Base-by-base conservation (phyloP, 2,113 vertebrate genomes). In the Poeciliopsis prolifica region DNA sequence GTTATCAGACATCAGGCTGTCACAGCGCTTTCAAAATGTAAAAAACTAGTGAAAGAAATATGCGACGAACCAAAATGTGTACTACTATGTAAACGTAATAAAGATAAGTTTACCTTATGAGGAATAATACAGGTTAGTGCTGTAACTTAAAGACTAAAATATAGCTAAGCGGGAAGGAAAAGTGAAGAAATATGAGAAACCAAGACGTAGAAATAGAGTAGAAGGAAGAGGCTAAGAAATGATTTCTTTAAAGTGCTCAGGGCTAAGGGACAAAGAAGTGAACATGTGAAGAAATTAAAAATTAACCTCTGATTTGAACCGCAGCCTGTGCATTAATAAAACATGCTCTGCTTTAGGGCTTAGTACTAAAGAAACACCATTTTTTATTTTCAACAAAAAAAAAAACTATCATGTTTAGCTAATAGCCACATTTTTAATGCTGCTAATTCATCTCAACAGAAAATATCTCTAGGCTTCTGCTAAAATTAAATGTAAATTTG, bases 241-340 rank as follows among this genome's bases (percentile, higher is more conserved):
- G 79, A 85, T 76, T 88, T 82, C 74, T 87, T 74, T 75, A 86
- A 90, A 88, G 74, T 0, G 88, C 92, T 89, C 0, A 63, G 72
- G 91, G 92, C 84, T 68, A 75, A 85, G 77, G 78, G 78, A 48
- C 63, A 85, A 82, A 85, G 87, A 90, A 95, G 92, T 92, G 93
- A 96, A 94, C 91, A 93, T 92, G 88, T 94, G 91, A 94, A 93
- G 88, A 96, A 95, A 95, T 93, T 93, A 91, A 95, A 95, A 95
- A 95, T 93, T 94, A 95, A 90, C 90, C 91, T 88, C 82, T 90
- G 91, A 94, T 91, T 94, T 95, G 86, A 88, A 91, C 91, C 72
- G 70, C 89, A 91, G 89, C 94, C 90, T 81, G 83, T 91, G 84
- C 94, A 95, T 96, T 95, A 95, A 95, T 96, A 95, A 96, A 95